Conservation (phyloP, 2,888 invertebrate species). For the Andrena hattorfiana region DNA sequence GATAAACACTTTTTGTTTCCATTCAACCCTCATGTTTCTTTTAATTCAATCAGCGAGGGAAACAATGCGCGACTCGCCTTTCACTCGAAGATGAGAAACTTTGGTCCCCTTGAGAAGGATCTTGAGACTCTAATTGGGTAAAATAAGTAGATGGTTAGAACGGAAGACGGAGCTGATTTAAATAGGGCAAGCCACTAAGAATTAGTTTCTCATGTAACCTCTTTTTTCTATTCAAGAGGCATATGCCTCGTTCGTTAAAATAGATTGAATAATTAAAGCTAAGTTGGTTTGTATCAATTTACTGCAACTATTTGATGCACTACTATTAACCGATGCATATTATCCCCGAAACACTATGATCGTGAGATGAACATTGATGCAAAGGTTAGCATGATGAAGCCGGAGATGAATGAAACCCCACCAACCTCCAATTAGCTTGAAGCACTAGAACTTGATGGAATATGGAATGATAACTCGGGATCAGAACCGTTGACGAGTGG, state of each 20-base stretch:
- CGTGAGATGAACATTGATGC: no score
- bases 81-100: background rate
- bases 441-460: background rate
- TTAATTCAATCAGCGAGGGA: slow-evolving; percentile 19
- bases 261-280: no score
- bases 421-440: background rate
- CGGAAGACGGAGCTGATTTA: background rate
- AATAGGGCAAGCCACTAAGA: background rate
- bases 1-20: slow-evolving; percentile 16
- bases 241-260: no score
- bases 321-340: no score
- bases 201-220: slow-evolving; percentile 5
- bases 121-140: slow-evolving; percentile 16
- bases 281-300: no score
- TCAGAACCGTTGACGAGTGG: background rate
- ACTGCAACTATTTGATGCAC: no score
- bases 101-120: background rate
- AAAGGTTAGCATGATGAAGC: no score
- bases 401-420: background rate
- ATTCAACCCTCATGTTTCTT: slow-evolving; percentile 28
- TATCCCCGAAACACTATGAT: no score
- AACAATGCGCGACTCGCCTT: slow-evolving; percentile 3
- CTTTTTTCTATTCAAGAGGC: no score
- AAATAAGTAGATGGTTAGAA: background rate
- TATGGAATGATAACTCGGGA: background rate